Evolutionary conservation across 2,797 vertebrate genomes (phyloP), one percentile per base, ranked within the genome.

Genomic region (Sandelia bainsii): DNA sequence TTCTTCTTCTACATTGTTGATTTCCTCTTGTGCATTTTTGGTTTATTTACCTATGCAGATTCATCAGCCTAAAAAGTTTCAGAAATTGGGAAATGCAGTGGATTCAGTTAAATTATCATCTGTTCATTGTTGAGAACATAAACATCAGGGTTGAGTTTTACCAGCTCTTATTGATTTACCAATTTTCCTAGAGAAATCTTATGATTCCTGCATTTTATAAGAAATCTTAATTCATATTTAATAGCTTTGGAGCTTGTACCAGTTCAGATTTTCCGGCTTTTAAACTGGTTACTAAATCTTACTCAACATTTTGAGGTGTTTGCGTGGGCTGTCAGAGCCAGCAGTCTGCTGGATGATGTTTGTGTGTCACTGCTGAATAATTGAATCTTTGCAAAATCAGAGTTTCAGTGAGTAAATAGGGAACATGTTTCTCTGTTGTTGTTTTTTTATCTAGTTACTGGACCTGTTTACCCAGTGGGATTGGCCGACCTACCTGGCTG

Each of bases 391-490:
- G 42, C 39, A 12, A 14, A 40, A 34, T 34, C 34, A 8, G 34
- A 34, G 11, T 50, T 52, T 20, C 9, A 44, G 44, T 27, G 52
- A 17, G 14, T 65, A 27, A 42, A 19, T 13, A 2, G 4, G 25
- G 1, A 34, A 13, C 27, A 6, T 37, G 4, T 20, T 62, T 34
- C 0, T 2, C 20, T 48, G 10, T 27, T 5, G 54, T 10, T 25
- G 0, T 78, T 19, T 32, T n/a, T 16, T 13, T 8, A 2, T 77
- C 19, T 84, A 99, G 97, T 90, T 99, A 32, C 88, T 98, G 81
- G 97, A 99, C 50, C 94, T 99, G 27, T 99, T 99, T 90, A 96
- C 95, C 46, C 96, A 96, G 80, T 99, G 98, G 98, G 98, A 99
- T 60, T 99, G 98, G 98, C 97, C 97, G 0, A 97, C 96, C 0